Evolutionary conservation across 2,888 invertebrate genomes (phyloP).

Genomic region (Leuctra nigra): DNA sequence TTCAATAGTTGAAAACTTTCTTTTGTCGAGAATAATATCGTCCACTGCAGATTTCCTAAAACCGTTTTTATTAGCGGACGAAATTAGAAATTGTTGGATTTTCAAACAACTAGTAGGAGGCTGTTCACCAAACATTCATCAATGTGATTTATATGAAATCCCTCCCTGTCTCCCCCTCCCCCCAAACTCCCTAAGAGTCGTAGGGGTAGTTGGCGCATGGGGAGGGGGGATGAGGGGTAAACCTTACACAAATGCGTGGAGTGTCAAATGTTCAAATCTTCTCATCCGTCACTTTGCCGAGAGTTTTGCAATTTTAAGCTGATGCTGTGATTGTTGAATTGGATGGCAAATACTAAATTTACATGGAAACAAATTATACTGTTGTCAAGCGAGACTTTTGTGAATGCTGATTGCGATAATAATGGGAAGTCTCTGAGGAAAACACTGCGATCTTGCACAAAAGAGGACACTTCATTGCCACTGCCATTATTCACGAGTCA

Average conservation of each 20-base stretch:
- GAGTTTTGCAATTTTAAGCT: neutral
- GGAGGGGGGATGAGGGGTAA: conserved; percentile 5
- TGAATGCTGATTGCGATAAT: too few relatives aligned
- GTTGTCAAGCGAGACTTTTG: too few relatives aligned
- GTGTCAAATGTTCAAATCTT: conserved; percentile 25
- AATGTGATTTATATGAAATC: conserved; percentile 25
- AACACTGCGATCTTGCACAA: too few relatives aligned
- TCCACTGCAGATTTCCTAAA: conserved; percentile 10
- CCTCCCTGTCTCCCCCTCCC: neutral
- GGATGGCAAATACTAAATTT: conserved; percentile 7
- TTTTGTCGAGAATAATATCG: too few relatives aligned
- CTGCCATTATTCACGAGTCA: too few relatives aligned
- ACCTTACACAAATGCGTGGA: conserved; percentile 22
- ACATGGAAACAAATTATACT: conserved; percentile 7
- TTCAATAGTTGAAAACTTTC: too few relatives aligned
- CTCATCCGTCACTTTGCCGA: conserved; percentile 23
- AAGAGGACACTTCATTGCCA: too few relatives aligned
- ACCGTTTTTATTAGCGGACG: conserved; percentile 18
- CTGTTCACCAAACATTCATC: conserved; percentile 24
- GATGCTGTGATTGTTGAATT: conserved; percentile 5
- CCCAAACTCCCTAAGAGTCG: neutral
- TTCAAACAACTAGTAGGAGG: conserved; percentile 12
- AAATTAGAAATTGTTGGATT: conserved; percentile 16
- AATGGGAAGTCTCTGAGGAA: too few relatives aligned
- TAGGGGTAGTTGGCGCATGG: neutral